phyloP scores from a whole-genome alignment of 1,140 invertebrate genomes.

The Hylyphantes graminicola region DNA sequence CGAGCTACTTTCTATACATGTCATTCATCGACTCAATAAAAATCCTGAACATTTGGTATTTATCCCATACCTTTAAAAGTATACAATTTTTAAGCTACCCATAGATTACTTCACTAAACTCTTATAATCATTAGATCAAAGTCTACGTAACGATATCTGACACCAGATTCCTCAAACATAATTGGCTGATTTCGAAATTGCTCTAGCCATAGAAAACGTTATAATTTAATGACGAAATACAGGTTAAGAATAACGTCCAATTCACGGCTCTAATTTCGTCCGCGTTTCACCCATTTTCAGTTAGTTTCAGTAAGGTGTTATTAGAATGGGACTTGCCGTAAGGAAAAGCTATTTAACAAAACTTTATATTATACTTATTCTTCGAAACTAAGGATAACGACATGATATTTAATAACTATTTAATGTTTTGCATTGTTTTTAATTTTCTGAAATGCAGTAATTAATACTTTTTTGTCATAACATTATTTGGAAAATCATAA shows the following conservation, averaged over 20 bases:
- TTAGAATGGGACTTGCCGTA: neutral
- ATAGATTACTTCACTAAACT: too few relatives aligned
- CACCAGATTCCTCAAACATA: neutral
- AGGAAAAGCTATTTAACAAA: neutral
- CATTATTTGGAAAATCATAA: too few relatives aligned
- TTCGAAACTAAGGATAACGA: too few relatives aligned
- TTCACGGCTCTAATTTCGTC: slow-evolving; percentile 35
- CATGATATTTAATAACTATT: too few relatives aligned
- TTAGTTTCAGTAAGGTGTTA: slow-evolving; percentile 7
- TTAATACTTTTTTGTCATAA: too few relatives aligned
- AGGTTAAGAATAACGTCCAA: slow-evolving; percentile 28
- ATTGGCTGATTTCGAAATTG: slow-evolving; percentile 44
- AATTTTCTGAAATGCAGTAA: too few relatives aligned
- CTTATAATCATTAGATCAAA: neutral
- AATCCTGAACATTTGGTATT: too few relatives aligned
- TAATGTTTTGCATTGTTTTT: too few relatives aligned
- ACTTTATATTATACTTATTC: neutral
- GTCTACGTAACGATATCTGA: neutral
- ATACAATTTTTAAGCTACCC: too few relatives aligned
- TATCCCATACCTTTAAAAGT: too few relatives aligned
- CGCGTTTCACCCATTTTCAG: slow-evolving; percentile 8
- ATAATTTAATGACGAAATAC: slow-evolving; percentile 25
- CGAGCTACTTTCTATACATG: too few relatives aligned
- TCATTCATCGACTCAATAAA: too few relatives aligned
- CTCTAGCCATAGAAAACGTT: slow-evolving; percentile 5